Conservation (phyloP, 1,140 invertebrate species). For the Drosophila pandora region DNA sequence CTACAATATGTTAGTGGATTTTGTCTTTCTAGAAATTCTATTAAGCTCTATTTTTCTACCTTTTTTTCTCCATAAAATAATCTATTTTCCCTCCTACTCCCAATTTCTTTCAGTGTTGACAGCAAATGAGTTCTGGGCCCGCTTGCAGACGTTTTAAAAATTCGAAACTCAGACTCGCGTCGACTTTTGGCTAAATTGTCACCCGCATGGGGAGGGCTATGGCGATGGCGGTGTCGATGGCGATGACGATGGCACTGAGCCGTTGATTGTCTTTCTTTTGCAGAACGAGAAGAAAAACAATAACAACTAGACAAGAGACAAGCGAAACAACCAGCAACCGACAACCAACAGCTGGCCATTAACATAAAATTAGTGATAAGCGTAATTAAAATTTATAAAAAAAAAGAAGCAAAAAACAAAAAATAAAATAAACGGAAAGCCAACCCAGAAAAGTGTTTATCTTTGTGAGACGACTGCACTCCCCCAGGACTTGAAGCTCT, state of each 20-base stretch:
- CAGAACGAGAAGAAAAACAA: constrained; percentile 6
- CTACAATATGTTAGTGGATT: background rate
- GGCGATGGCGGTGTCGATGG: background rate
- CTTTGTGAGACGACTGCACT: constrained; percentile 38
- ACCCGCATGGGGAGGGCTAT: constrained; percentile 52
- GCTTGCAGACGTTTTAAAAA: constrained; percentile 5
- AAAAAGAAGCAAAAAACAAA: constrained; percentile 20
- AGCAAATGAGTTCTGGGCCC: background rate
- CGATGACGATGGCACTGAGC: constrained; percentile 23
- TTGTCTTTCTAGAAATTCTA: too few species aligned
- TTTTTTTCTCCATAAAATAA: background rate
- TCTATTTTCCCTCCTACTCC: too few species aligned
- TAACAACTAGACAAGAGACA: background rate
- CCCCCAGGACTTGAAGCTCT: constrained; percentile 21
- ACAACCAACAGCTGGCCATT: constrained; percentile 69
- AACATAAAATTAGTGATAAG: constrained; percentile 80
- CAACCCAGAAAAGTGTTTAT: constrained; percentile 52
- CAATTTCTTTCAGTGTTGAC: constrained; percentile 16
- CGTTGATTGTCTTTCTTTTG: constrained; percentile 33
- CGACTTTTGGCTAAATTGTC: constrained; percentile 49
- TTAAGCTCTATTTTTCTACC: too few species aligned
- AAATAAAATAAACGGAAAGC: background rate
- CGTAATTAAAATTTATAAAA: constrained; percentile 76
- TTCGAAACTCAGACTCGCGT: constrained; percentile 17
- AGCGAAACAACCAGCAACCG: constrained; percentile 25